Conservation (phyloP, 2,797 vertebrate species). For the Alectoris magna region DNA sequence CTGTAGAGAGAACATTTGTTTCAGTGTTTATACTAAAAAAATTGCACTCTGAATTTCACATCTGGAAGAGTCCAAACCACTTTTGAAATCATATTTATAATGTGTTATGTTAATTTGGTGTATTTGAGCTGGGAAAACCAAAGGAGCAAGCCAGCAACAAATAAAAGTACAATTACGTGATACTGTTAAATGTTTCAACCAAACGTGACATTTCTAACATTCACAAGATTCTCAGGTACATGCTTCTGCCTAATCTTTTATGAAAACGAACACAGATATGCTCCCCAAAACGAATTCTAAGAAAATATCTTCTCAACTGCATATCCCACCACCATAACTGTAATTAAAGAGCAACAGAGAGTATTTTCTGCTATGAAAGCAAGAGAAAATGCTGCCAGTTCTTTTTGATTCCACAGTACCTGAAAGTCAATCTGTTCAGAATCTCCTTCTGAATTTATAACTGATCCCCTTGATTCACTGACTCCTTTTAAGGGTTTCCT, state of each 20-base stretch:
- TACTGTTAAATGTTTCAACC: not conserved
- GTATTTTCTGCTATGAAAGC: rapidly evolving
- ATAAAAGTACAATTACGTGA: not conserved
- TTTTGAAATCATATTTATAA: not conserved
- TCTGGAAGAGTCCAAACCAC: not conserved
- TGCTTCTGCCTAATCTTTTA: not conserved
- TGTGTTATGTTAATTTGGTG: not conserved
- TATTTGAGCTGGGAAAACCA: not conserved
- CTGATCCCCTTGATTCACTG: not conserved
- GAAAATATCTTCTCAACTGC: not conserved
- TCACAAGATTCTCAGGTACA: not conserved
- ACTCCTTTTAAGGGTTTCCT: not conserved
- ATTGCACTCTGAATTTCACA: not conserved
- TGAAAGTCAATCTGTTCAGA: not conserved
- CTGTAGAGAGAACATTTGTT: not conserved
- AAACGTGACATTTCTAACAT: not conserved
- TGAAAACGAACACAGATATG: not conserved
- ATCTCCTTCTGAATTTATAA: not conserved
- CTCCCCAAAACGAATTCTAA: not conserved
- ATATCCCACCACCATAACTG: not conserved
- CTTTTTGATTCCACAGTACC: not conserved
- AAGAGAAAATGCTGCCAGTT: not conserved
- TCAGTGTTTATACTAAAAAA: not conserved
- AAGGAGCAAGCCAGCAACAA: not conserved
- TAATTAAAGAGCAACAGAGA: not conserved